Base-by-base conservation (phyloP, 2,888 invertebrate genomes). In the Dioctria linearis region DNA sequence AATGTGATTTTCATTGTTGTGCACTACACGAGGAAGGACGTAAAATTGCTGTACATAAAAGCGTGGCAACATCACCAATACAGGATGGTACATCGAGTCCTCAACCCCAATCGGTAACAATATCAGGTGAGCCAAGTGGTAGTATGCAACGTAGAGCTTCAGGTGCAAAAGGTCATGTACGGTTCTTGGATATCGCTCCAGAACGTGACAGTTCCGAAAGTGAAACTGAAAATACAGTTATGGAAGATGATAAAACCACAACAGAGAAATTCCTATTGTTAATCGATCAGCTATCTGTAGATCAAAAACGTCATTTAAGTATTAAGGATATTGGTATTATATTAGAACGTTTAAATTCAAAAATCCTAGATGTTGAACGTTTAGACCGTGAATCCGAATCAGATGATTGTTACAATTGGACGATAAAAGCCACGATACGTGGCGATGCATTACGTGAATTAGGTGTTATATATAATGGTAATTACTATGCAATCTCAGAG, bases 251-350 rank as follows among this genome's bases (percentile, higher is more conserved):
- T 88, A 93, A 94, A 86, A 93, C 95, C 87, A 95, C 96, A 85
- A 95, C 96, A 84, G 96, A 96, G 90, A 96, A 97, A 91, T 96
- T 97, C 91, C 93, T 97, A 87, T 91, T 97, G 87, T 93, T 97
- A 85, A 96, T 96, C 89, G 97, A 97, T 90, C 97, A 97, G 90
- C 92, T 97, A 84, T 96, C 96, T 87, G 95, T 96, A 86, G 96
- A 97, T 88, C 96, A 96, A 90, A 96, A 96, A 89, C 93, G 95
- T 83, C 96, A 96, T 88, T 93, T 97, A 85, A 96, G 95, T 88
- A 96, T 97, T 90, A 97, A 97, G 90, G 97, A 97, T 89, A 97
- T 97, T 90, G 97, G 97, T 84, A 96, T 97, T 88, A 97, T 97
- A 87, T 91, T 97, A 85, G 97, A 97, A 89, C 92, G 97, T 86